Conservation (phyloP, 2,797 vertebrate genomes). For the Coluber constrictor region DNA sequence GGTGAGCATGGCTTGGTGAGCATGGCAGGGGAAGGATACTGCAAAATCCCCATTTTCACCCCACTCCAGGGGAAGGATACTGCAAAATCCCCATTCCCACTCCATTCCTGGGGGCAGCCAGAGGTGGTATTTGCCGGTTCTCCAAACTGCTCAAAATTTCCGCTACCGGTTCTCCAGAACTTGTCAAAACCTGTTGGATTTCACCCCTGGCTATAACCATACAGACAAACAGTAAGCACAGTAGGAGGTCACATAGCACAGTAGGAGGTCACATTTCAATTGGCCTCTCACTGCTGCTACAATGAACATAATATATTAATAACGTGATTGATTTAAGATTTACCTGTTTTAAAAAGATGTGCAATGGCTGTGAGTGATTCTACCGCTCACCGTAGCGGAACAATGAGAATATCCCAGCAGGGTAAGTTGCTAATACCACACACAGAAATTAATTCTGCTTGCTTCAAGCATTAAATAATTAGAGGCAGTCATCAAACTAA, state of each 20-base stretch:
- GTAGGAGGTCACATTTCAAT: constrained; percentile 22
- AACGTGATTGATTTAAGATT: constrained; percentile 31
- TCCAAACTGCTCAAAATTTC: too few relatives aligned
- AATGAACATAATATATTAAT: constrained; percentile 35
- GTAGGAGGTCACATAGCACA: constrained; percentile 13
- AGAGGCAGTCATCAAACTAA: not conserved
- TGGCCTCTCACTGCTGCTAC: constrained; percentile 24
- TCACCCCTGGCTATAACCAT: not conserved
- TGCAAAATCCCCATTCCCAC: too few relatives aligned
- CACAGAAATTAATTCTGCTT: constrained; percentile 4
- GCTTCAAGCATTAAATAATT: constrained; percentile 32
- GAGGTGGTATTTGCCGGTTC: too few relatives aligned
- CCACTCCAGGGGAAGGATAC: too few relatives aligned
- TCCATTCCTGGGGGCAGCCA: too few relatives aligned
- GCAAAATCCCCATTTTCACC: too few relatives aligned
- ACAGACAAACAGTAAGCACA: not conserved
- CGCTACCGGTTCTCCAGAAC: too few relatives aligned
- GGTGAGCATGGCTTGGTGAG: too few relatives aligned
- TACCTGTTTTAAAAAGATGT: not conserved
- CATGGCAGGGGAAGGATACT: too few relatives aligned
- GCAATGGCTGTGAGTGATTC: constrained; percentile 12
- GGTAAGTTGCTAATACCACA: constrained; percentile 23
- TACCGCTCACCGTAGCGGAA: constrained; percentile 8
- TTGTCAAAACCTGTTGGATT: too few relatives aligned
- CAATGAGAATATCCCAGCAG: constrained; percentile 19